Percentiles rank a stretch among this genome's conserved stretches.
Evolutionary conservation across 2,797 vertebrate species (phyloP).

Genomic region (Liasis olivaceus): DNA sequence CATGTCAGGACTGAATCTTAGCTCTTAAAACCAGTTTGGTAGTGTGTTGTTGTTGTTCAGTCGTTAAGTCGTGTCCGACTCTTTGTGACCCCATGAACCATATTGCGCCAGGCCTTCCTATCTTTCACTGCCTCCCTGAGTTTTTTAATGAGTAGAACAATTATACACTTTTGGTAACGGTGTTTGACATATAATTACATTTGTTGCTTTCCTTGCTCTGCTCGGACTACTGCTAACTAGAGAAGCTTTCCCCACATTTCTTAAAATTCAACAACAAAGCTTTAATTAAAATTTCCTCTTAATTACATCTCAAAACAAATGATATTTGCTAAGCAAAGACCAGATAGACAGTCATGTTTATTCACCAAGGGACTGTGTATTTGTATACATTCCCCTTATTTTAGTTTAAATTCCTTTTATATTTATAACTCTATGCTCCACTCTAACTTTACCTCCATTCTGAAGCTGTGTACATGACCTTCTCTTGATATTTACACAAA

Average conservation of each 20-base stretch:
- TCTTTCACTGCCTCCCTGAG: no score
- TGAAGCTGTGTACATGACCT: slow-evolving; percentile 60
- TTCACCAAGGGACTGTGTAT: slow-evolving; percentile 26
- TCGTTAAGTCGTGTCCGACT: no score
- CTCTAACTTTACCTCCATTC: slow-evolving; percentile 37
- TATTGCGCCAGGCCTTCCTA: no score
- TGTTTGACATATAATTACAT: background rate
- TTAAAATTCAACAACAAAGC: slow-evolving; percentile 49
- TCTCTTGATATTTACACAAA: slow-evolving; percentile 69
- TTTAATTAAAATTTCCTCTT: slow-evolving; percentile 53
- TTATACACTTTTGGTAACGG: background rate
- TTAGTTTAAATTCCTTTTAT: slow-evolving; percentile 30
- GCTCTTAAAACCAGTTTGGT: background rate
- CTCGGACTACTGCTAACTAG: background rate
- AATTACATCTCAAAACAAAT: slow-evolving; percentile 47
- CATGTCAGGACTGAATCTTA: background rate
- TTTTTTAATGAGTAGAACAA: background rate
- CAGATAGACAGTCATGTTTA: slow-evolving; percentile 46
- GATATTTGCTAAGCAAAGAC: slow-evolving; percentile 62
- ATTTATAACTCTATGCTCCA: slow-evolving; percentile 52
- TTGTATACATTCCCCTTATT: slow-evolving; percentile 43
- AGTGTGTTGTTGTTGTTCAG: no score
- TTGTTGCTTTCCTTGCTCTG: slow-evolving; percentile 3
- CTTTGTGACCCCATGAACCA: no score
- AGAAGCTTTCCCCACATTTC: slow-evolving; percentile 37